Conservation (phyloP, 2,797 vertebrate genomes). For the Tarsius wallacei region DNA sequence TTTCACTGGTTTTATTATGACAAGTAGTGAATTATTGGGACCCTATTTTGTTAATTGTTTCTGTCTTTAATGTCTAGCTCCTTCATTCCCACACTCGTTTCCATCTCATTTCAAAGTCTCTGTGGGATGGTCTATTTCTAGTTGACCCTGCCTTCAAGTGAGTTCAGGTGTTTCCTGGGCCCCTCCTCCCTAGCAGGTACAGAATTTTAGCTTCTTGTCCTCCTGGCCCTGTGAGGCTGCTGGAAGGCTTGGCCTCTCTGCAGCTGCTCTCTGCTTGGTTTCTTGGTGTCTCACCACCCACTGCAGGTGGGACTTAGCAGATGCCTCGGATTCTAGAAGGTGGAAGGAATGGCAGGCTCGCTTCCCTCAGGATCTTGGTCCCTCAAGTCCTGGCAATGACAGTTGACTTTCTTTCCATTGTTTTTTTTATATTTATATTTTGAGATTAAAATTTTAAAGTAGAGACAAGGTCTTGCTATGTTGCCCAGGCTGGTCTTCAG, state of each 20-base stretch:
- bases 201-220: not conserved
- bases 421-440: not conserved
- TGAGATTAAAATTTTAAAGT: no score
- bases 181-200: rapidly evolving
- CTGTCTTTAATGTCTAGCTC: not conserved
- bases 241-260: not conserved
- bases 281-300: no score
- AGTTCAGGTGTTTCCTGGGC: not conserved
- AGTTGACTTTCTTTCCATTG: not conserved
- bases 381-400: not conserved
- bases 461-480: no score
- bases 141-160: no score
- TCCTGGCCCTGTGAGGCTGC: no score
- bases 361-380: not conserved
- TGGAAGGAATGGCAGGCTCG: rapidly evolving
- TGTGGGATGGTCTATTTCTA: rapidly evolving
- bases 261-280: not conserved
- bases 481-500: no score
- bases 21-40: not conserved
- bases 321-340: not conserved
- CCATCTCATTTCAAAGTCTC: not conserved
- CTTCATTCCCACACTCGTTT: not conserved
- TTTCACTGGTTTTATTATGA: not conserved
- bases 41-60: not conserved
- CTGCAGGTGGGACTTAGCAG: not conserved